phyloP scores from a whole-genome alignment of 2,888 invertebrate genomes.

The Drosophila maculinotata region DNA sequence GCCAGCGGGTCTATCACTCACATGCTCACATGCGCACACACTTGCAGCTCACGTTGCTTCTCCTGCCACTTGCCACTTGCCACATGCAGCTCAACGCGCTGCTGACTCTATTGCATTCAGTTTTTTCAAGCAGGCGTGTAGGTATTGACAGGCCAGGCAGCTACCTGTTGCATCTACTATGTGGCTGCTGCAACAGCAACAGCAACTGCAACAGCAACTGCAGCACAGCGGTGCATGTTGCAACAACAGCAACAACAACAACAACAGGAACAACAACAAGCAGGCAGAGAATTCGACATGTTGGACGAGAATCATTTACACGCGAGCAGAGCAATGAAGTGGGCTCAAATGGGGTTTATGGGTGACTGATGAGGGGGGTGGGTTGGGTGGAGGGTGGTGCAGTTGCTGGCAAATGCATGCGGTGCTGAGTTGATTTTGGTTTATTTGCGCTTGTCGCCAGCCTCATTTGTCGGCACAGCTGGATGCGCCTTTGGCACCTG shows the following conservation, averaged over 20 bases:
- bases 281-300: slow-evolving; percentile 60
- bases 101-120: slow-evolving; percentile 49
- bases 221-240: slow-evolving; percentile 59
- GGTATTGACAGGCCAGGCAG: slow-evolving; percentile 72
- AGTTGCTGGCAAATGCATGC: slow-evolving; percentile 31
- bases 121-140: slow-evolving; percentile 70
- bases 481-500: slow-evolving; percentile 77
- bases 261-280: slow-evolving; percentile 6
- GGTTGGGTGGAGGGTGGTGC: not conserved
- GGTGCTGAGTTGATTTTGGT: slow-evolving; percentile 75
- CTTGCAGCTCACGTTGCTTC: slow-evolving; percentile 34
- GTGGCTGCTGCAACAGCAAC: slow-evolving; percentile 29
- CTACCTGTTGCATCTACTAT: slow-evolving; percentile 68
- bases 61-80: slow-evolving; percentile 41
- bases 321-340: slow-evolving; percentile 56
- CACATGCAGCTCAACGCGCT: slow-evolving; percentile 56
- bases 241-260: slow-evolving; percentile 34
- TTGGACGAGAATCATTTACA: slow-evolving; percentile 76
- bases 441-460: slow-evolving; percentile 81
- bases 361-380: not conserved
- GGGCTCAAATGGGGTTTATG: slow-evolving; percentile 13
- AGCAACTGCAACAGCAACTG: slow-evolving; percentile 28
- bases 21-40: slow-evolving; percentile 7
- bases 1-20: slow-evolving; percentile 51
- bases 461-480: slow-evolving; percentile 79